Evolutionary conservation across 92 coral and sea anemone genomes (phyloP).

Genomic region (Phymanthus crucifer): DNA sequence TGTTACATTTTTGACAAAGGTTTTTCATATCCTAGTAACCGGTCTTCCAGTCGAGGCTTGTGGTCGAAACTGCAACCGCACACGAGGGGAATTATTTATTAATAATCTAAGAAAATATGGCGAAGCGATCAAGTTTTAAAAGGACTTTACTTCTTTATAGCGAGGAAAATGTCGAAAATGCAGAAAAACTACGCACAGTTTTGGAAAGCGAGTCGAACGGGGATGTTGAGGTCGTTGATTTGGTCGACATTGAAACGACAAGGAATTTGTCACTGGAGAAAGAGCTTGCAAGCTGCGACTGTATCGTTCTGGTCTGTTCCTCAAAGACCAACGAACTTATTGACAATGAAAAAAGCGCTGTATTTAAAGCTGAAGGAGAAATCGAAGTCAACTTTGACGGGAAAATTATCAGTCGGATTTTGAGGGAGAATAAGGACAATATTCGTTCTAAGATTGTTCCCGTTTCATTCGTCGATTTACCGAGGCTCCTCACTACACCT

Average conservation of each 20-base stretch:
- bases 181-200: conserved; percentile 69
- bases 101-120: conserved; percentile 36
- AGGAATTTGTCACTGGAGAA: conserved; percentile 37
- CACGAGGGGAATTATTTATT: conserved; percentile 41
- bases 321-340: conserved; percentile 63
- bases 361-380: conserved; percentile 56
- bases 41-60: not conserved
- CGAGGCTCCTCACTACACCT: conserved; percentile 50
- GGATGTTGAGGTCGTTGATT: conserved; percentile 52
- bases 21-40: conserved; percentile 10
- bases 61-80: conserved; percentile 16
- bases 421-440: conserved; percentile 57
- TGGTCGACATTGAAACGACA: conserved; percentile 52
- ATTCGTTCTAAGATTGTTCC: conserved; percentile 63
- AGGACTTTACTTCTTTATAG: conserved; percentile 62
- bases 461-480: conserved; percentile 73
- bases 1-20: not conserved
- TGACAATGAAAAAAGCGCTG: conserved; percentile 59
- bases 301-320: conserved; percentile 63
- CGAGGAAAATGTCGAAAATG: conserved; percentile 60
- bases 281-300: conserved; percentile 54
- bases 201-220: conserved; percentile 70
- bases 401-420: conserved; percentile 44
- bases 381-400: conserved; percentile 71
- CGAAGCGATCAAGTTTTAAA: conserved; percentile 48